Evolutionary conservation across 2,888 invertebrate species (phyloP), one percentile per base, ranked within the genome.

Genomic region (Megastigmus dorsalis): DNA sequence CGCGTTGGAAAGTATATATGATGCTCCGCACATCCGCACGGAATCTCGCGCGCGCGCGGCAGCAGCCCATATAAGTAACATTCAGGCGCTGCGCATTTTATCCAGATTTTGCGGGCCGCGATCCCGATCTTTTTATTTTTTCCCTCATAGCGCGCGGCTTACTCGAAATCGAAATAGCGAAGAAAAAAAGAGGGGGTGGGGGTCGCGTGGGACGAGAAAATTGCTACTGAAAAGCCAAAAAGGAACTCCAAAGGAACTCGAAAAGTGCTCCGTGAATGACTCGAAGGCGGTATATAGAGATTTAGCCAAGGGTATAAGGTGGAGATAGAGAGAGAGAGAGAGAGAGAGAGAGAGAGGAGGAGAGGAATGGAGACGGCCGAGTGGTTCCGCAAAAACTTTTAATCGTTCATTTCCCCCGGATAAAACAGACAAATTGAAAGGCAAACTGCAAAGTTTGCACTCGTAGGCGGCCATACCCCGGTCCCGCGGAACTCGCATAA

Each of bases 351-450:
- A n/a, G 26, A 9, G 18, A 23, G 57, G 30, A 23, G 23, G 15
- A 9, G 18, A 57, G 18, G 28, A 23, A 38, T n/a, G 9, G 15
- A 7, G 23, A 18, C n/a, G n/a, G n/a, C n/a, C n/a, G 41, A 43
- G 43, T 23, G 20, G 45, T 50, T 13, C 60, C 60, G 55, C 59
- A 69, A 78, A 79, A 81, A 81, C 76, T 81, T 81, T 81, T 80
- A 80, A 81, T 80, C 79, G 80, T 77, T 78, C 78, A 74, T 78
- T 80, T 80, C 79, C 78, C 41, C 67, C 70, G 78, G 77, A 79
- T 81, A 78, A 80, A 77, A 72, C 77, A 75, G 77, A 77, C 79
- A 79, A 80, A 79, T 80, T 80, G 79, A 80, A 80, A 79, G 74
- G 76, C 77, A 79, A 80, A 80, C 79, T 79, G 74, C 67, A 75